phyloP scores from a whole-genome alignment of 1,140 invertebrate species.

The Goniozus legneri region DNA sequence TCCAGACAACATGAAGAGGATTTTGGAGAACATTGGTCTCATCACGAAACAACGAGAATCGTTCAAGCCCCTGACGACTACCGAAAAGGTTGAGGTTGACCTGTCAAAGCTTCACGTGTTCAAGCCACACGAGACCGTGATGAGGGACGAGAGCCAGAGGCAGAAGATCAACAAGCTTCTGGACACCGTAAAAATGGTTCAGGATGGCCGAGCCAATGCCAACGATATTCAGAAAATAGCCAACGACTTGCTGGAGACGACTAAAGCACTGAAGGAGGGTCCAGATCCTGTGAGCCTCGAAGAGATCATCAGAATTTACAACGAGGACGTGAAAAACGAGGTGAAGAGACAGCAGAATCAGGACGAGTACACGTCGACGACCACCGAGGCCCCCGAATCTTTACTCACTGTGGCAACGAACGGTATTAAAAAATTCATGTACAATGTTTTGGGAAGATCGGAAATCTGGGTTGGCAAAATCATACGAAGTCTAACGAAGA shows the following conservation, averaged over 20 bases:
- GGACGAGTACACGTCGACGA: slow-evolving; percentile 16
- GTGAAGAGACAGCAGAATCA: slow-evolving; percentile 45
- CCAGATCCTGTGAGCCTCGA: slow-evolving; percentile 51
- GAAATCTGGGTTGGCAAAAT: slow-evolving; percentile 33
- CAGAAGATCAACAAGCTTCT: slow-evolving; percentile 50
- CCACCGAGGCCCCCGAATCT: slow-evolving; percentile 24
- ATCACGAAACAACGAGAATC: slow-evolving; percentile 21
- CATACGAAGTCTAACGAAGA: slow-evolving; percentile 30
- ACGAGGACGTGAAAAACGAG: slow-evolving; percentile 47
- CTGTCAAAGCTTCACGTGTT: slow-evolving; percentile 44
- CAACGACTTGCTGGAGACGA: slow-evolving; percentile 38
- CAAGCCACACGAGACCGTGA: slow-evolving; percentile 45
- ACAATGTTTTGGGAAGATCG: slow-evolving; percentile 35
- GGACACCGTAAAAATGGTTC: slow-evolving; percentile 49
- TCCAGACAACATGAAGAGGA: slow-evolving; percentile 52
- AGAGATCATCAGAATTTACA: slow-evolving; percentile 44
- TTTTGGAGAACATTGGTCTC: slow-evolving; percentile 56
- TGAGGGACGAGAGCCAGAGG: slow-evolving; percentile 39
- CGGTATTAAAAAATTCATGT: slow-evolving; percentile 44
- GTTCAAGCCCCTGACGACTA: background rate
- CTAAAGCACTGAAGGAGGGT: slow-evolving; percentile 38
- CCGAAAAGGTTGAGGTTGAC: background rate
- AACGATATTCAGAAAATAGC: slow-evolving; percentile 42
- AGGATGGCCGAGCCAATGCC: slow-evolving; percentile 44
- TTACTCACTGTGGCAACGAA: slow-evolving; percentile 17